phyloP scores from a whole-genome alignment of 2,113 vertebrate species.

The Cololabis saira region DNA sequence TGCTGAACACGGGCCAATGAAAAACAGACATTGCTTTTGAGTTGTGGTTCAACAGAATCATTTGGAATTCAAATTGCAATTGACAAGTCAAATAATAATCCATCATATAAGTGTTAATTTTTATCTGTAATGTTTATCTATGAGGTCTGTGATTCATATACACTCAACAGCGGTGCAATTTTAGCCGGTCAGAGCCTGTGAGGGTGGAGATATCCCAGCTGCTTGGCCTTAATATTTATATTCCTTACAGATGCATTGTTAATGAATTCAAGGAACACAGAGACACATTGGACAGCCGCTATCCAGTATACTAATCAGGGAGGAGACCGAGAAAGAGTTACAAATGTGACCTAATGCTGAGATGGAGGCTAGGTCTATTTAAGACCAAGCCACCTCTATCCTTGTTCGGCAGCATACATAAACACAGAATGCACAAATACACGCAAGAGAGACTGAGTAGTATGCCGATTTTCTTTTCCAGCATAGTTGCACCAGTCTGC shows the following conservation, averaged over 20 bases:
- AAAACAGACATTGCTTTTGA: no score
- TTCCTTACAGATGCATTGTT: conserved; percentile 62
- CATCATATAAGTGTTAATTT: background rate
- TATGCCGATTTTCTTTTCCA: background rate
- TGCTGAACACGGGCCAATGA: no score
- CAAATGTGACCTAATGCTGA: background rate
- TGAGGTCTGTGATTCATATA: conserved; percentile 13
- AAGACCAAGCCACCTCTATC: no score
- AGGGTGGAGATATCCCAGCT: conserved; percentile 24
- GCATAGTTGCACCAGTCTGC: background rate
- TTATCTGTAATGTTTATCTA: conserved; percentile 1
- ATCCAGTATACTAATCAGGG: background rate
- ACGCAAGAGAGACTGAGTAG: no score
- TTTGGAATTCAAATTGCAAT: no score
- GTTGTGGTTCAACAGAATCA: no score
- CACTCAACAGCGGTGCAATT: conserved; percentile 16
- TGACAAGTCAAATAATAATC: background rate
- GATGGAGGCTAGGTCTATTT: background rate
- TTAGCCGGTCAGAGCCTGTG: conserved; percentile 5
- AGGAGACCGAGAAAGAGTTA: background rate
- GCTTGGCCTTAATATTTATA: conserved; percentile 49
- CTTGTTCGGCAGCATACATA: background rate
- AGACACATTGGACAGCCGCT: background rate
- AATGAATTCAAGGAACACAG: conserved; percentile 40
- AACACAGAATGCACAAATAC: background rate